These are phyloP conservation scores for Therioaphis trifolii DNA, from an alignment of 2,888 invertebrate genomes.

Conservation along the genomic window DNA sequence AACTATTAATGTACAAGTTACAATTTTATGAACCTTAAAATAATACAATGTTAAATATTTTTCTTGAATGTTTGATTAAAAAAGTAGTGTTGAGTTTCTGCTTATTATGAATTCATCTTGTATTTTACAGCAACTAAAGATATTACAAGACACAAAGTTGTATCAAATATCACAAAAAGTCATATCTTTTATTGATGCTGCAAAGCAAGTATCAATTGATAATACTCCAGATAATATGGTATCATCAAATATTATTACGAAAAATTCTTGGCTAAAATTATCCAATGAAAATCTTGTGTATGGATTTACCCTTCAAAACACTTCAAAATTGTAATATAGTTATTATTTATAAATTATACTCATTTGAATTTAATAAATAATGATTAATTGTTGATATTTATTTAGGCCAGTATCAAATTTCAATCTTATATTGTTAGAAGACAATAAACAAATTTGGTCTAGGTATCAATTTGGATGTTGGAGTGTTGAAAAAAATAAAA, in stretches of 20 bases:
- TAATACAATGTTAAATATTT: too few species aligned
- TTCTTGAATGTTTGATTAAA: too few species aligned
- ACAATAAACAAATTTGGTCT: slow-evolving; percentile 42
- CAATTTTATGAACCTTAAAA: too few species aligned
- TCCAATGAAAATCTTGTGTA: slow-evolving; percentile 45
- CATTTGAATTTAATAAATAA: not conserved
- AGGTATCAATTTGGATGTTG: slow-evolving; percentile 37
- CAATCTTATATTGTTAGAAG: slow-evolving; percentile 31
- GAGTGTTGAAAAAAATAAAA: slow-evolving; percentile 15
- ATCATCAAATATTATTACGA: slow-evolving; percentile 12
- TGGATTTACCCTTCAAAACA: slow-evolving; percentile 57
- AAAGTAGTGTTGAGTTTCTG: too few species aligned
- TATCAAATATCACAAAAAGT: slow-evolving; percentile 43
- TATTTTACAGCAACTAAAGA: slow-evolving; percentile 43
- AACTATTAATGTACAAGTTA: too few species aligned
- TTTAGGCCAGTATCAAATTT: slow-evolving; percentile 18
- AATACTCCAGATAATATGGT: not conserved
- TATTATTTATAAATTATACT: not conserved
- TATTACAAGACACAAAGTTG: slow-evolving; percentile 23
- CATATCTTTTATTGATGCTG: not conserved
- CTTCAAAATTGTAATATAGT: slow-evolving; percentile 46
- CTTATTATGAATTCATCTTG: too few species aligned
- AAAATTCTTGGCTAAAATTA: slow-evolving; percentile 51
- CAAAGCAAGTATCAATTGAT: slow-evolving; percentile 23
- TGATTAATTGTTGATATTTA: not conserved